Conservation (phyloP, 2,113 vertebrate genomes). For the Panthera leo region DNA sequence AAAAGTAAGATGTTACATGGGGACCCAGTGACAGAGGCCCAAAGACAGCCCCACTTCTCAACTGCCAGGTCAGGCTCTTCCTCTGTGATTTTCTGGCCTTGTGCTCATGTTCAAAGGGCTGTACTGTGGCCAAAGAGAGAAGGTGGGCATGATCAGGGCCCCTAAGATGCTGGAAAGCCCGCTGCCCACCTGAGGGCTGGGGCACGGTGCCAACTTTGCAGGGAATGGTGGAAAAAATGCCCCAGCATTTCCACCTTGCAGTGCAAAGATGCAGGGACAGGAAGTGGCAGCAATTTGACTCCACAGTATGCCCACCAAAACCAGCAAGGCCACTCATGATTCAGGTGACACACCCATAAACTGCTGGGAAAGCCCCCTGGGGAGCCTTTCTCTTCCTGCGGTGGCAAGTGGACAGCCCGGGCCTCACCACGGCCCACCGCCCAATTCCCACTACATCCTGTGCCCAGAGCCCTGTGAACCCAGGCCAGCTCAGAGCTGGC, state of each 20-base stretch:
- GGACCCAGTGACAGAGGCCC: background rate
- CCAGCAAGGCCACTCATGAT: background rate
- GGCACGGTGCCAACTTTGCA: background rate
- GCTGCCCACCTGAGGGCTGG: background rate
- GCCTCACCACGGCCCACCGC: background rate
- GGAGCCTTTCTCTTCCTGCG: background rate
- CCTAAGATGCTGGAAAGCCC: background rate
- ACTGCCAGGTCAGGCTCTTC: background rate
- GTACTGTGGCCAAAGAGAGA: background rate
- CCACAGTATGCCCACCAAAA: background rate
- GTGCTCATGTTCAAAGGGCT: background rate
- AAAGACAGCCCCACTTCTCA: background rate
- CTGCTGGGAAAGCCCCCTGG: background rate
- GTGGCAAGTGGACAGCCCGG: background rate
- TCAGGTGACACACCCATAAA: background rate
- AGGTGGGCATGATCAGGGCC: accelerated
- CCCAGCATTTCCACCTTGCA: background rate
- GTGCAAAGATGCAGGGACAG: background rate
- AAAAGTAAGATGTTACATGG: background rate
- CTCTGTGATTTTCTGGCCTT: background rate
- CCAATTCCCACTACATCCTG: background rate
- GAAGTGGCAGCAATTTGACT: background rate
- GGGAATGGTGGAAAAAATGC: background rate
- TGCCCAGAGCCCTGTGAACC: background rate
- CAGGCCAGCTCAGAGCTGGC: background rate